Percentiles rank a stretch among this genome's conserved stretches.
Evolutionary conservation across 1,140 invertebrate species (phyloP).

Genomic region (Heliconius hermathena): DNA sequence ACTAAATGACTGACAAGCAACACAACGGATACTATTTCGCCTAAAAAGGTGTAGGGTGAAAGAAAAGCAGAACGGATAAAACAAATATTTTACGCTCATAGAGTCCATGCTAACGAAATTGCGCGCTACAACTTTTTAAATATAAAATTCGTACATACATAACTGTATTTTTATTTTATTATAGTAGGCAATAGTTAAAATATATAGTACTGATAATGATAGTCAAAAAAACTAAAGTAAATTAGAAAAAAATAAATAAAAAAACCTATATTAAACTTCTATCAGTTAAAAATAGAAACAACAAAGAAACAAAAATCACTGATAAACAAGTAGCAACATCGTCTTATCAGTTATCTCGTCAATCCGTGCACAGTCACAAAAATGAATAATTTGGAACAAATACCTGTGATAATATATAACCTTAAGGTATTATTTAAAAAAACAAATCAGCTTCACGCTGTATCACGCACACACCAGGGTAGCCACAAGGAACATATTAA

Average conservation of each 20-base stretch:
- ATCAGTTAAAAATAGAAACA: constrained; percentile 3
- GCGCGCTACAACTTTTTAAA: not conserved
- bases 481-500: too few relatives aligned
- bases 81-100: too few relatives aligned
- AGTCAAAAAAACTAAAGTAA: too few relatives aligned
- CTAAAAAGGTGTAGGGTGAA: too few relatives aligned
- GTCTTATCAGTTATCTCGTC: constrained; percentile 1
- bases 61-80: too few relatives aligned
- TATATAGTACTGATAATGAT: too few relatives aligned
- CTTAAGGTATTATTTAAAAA: constrained; percentile 35
- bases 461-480: too few relatives aligned
- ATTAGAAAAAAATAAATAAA: not conserved
- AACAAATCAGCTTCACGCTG: too few relatives aligned
- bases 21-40: too few relatives aligned
- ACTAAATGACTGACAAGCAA: too few relatives aligned
- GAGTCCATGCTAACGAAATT: not conserved
- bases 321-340: constrained; percentile 1
- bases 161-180: too few relatives aligned
- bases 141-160: not conserved
- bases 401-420: not conserved
- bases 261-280: not conserved
- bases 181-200: too few relatives aligned
- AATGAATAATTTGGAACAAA: not conserved
- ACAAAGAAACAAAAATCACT: not conserved
- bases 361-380: not conserved